Base-by-base conservation (phyloP, 53 echinoderm and acorn worm genomes). In the Patiria pectinifera region DNA sequence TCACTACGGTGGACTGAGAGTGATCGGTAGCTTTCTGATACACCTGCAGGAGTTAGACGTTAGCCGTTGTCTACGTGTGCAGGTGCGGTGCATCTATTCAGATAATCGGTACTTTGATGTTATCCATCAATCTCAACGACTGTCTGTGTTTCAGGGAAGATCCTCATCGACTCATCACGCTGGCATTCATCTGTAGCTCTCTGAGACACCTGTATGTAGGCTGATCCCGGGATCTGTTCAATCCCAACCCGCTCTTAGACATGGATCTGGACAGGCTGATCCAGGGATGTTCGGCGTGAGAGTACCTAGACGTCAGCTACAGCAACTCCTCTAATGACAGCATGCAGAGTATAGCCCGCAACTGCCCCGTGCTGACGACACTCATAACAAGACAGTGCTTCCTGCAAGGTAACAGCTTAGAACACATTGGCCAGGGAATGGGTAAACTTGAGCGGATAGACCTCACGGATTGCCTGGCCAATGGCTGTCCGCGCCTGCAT, bases 51-150 rank as follows among this genome's bases (percentile, higher is more conserved):
- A 91, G 63, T 43, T 96, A 11, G 94, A 96, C 82, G 83, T 96
- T 48, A 96, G 97, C 76, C 62, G 91, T 14, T 96, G 97, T 83
- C 97, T 23, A 96, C 97, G 4, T 80, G 93, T 59, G 71, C 92
- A 25, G 97, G 97, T n/a, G 85, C 95, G 4, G 85, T 93, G 10
- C 83, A 94, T 10, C 59, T 96, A 6, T 89, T 96, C 63, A 86
- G 86, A 69, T 69, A 66, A 46, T 92, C 4, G 92, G 92, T n/a
- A 91, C 21, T 45, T 89, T 85, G 2, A 15, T 95, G 58, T 46
- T 43, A 10, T 79, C 78, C 48, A 78, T 94, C 22, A 92, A 92
- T 69, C 87, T 94, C 69, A 89, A 92, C 79, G 92, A 94, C 84
- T 94, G 94, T 80, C 61, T 94, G 11, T 92, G 94, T 10, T 82